These are phyloP conservation scores for Podilymbus podiceps DNA, from an alignment of 2,113 vertebrate species.

Conservation along the genomic window DNA sequence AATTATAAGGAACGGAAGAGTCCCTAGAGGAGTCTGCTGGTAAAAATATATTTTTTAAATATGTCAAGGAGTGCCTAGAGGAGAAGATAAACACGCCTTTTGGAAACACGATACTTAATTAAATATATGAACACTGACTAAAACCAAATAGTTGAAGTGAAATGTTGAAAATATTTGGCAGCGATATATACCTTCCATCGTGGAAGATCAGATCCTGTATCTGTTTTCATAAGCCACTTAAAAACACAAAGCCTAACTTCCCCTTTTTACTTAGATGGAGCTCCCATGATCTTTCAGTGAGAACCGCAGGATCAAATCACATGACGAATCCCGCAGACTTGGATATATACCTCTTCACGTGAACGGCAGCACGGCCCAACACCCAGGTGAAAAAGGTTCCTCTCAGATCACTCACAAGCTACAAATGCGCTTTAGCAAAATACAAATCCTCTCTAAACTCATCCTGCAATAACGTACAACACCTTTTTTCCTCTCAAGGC, in stretches of 20 bases:
- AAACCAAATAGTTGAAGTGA: constrained; percentile 26
- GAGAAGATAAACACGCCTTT: background rate
- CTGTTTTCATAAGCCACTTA: constrained; percentile 24
- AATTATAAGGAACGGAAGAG: constrained; percentile 38
- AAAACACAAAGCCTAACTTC: constrained; percentile 37
- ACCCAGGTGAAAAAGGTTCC: background rate
- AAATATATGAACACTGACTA: constrained; percentile 1
- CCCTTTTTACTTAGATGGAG: background rate
- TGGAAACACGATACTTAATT: constrained; percentile 43
- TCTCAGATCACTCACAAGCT: background rate
- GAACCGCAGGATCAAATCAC: background rate
- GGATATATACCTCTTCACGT: background rate
- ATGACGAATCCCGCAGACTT: background rate
- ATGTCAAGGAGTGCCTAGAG: constrained; percentile 52
- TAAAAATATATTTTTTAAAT: constrained; percentile 59
- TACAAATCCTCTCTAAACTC: background rate
- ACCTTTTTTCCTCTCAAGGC: background rate
- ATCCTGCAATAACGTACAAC: background rate
- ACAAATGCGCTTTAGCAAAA: background rate
- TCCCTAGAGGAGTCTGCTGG: constrained; percentile 6
- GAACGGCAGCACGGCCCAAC: background rate
- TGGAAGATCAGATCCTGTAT: background rate
- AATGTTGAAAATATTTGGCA: constrained; percentile 3
- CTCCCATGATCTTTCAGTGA: background rate
- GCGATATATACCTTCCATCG: background rate